Conservation (phyloP, 2,888 invertebrate genomes). For the Lysandra coridon region DNA sequence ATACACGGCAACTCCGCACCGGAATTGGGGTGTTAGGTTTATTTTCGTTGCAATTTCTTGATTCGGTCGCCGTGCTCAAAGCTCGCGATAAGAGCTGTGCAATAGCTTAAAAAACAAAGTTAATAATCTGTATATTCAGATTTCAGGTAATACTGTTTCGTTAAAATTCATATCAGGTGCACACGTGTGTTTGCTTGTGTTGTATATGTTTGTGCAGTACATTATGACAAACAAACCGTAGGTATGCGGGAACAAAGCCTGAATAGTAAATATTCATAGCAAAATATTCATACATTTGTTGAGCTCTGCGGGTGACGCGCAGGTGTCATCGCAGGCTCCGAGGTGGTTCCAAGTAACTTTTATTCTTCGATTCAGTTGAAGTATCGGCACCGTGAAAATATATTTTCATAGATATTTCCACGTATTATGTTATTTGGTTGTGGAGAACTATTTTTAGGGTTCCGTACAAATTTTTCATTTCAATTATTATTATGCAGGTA, state of each 20-base stretch:
- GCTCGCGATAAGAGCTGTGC: too few species aligned
- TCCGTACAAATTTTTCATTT: too few species aligned
- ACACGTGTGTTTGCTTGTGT: background rate
- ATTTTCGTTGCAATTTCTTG: too few species aligned
- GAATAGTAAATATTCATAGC: background rate
- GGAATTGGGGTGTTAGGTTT: too few species aligned
- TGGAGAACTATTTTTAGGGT: too few species aligned
- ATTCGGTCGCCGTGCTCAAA: too few species aligned
- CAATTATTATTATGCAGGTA: background rate
- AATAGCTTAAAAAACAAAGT: background rate
- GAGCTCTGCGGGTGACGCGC: background rate
- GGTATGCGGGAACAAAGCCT: background rate
- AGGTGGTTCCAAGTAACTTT: background rate
- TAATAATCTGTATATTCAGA: background rate
- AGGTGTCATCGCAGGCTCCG: background rate
- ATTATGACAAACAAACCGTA: background rate
- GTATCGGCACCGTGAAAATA: too few species aligned
- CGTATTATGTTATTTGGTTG: too few species aligned
- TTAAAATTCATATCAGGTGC: conserved; percentile 4
- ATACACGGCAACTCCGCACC: too few species aligned
- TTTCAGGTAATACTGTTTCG: background rate
- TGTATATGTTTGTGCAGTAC: background rate
- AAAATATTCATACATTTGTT: conserved; percentile 11
- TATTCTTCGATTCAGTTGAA: too few species aligned
- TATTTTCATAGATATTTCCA: too few species aligned